phyloP scores from a whole-genome alignment of 2,113 vertebrate species.

The Percopsis transmontana region DNA sequence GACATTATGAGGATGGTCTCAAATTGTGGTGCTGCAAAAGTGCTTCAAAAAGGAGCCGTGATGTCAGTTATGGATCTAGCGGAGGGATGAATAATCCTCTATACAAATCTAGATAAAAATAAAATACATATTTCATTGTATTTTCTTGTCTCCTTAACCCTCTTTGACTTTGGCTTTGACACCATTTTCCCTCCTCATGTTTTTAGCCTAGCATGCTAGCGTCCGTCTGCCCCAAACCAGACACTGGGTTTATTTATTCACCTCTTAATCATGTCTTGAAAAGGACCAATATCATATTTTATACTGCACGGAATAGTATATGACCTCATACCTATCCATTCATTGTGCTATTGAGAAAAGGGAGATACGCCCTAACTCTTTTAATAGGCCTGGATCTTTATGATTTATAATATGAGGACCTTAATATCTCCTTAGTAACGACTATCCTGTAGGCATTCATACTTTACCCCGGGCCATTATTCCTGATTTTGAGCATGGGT shows the following conservation, averaged over 20 bases:
- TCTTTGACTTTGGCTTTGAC: conserved; percentile 1
- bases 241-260: not conserved
- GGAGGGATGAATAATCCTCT: too few species aligned
- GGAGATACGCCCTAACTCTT: not conserved
- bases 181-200: not conserved
- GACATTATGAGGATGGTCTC: too few species aligned
- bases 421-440: conserved; percentile 66
- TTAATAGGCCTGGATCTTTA: conserved; percentile 56
- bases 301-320: too few species aligned
- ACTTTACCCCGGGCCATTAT: conserved; percentile 62
- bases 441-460: conserved; percentile 56
- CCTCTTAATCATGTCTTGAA: too few species aligned
- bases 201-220: conserved; percentile 15
- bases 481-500: conserved; percentile 67
- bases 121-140: too few species aligned
- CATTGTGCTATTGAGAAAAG: not conserved
- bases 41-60: too few species aligned
- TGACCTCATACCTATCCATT: not conserved
- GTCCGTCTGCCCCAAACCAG: conserved; percentile 23
- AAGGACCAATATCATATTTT: too few species aligned
- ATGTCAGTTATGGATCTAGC: too few species aligned
- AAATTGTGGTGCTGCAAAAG: too few species aligned
- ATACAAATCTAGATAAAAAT: too few species aligned
- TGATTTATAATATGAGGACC: conserved; percentile 59
- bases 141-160: too few species aligned